A percentile compares a stretch with the other conserved stretches of the same genome.
Conservation (phyloP, 2,888 invertebrate species). For the Hecatera dysodea region DNA sequence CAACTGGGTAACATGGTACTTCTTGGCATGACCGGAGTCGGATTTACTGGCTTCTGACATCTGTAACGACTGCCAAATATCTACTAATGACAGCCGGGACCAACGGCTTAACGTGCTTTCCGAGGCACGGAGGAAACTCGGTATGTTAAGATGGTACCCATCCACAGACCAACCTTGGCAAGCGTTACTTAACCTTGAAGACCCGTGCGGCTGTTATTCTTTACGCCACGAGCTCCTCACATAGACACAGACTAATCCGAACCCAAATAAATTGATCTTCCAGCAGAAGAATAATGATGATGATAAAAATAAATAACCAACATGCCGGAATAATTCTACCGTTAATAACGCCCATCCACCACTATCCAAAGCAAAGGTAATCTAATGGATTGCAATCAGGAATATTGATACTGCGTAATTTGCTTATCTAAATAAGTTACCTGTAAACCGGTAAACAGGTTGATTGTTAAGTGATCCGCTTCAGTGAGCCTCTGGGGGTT, state of each 20-base stretch:
- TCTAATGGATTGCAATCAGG: constrained; percentile 56
- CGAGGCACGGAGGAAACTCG: too few species aligned
- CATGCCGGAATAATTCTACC: constrained; percentile 12
- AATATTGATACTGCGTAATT: constrained; percentile 50
- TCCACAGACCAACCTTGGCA: too few species aligned
- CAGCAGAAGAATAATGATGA: constrained; percentile 2
- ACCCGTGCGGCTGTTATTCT: too few species aligned
- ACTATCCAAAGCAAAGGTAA: constrained; percentile 9
- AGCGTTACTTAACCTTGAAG: too few species aligned
- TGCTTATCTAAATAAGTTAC: constrained; percentile 55
- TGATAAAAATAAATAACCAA: constrained; percentile 16
- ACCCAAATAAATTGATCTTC: constrained; percentile 10
- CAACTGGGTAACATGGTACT: too few species aligned
- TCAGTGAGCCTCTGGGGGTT: constrained; percentile 9
- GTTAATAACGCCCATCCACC: constrained; percentile 21
- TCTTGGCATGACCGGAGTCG: too few species aligned
- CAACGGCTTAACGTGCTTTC: too few species aligned
- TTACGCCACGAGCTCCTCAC: too few species aligned
- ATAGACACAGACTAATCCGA: not conserved
- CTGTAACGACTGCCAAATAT: too few species aligned
- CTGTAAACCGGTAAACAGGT: constrained; percentile 36
- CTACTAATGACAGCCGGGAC: too few species aligned
- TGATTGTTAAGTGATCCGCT: constrained; percentile 43
- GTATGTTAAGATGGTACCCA: too few species aligned
- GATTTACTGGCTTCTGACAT: too few species aligned